phyloP scores from a whole-genome alignment of 2,888 invertebrate species.

The Oscheius onirici region DNA sequence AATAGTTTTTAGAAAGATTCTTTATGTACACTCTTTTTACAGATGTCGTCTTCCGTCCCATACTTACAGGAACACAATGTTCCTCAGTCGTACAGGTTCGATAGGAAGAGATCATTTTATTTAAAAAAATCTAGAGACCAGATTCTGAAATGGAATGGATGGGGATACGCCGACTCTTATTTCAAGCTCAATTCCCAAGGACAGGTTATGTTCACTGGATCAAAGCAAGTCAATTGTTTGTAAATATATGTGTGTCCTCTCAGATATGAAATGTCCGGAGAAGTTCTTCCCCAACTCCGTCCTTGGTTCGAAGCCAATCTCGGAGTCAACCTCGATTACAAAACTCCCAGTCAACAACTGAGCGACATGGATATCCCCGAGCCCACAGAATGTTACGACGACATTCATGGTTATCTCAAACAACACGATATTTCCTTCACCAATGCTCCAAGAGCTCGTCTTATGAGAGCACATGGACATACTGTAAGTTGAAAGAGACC shows the following conservation, averaged over 20 bases:
- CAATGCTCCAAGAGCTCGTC: constrained; percentile 77
- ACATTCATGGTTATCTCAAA: constrained; percentile 87
- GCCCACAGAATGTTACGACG: constrained; percentile 82
- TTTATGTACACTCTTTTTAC: background rate
- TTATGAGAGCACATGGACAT: constrained; percentile 68
- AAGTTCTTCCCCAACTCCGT: constrained; percentile 82
- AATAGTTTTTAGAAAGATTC: too few relatives aligned
- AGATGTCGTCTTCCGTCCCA: constrained; percentile 14
- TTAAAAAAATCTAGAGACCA: constrained; percentile 54
- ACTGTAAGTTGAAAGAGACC: constrained; percentile 42
- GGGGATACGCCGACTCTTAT: constrained; percentile 97
- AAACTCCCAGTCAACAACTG: constrained; percentile 72
- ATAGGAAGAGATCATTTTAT: background rate
- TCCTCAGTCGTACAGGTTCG: constrained; percentile 36
- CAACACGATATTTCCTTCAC: constrained; percentile 84
- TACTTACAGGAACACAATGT: constrained; percentile 42
- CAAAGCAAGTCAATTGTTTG: constrained; percentile 78
- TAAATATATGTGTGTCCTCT: background rate
- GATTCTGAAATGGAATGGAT: constrained; percentile 93
- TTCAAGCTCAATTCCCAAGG: constrained; percentile 79
- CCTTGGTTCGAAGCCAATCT: constrained; percentile 84
- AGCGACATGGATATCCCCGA: constrained; percentile 79
- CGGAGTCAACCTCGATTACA: constrained; percentile 75
- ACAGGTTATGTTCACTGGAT: constrained; percentile 84
- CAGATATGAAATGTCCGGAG: constrained; percentile 72